These are phyloP conservation scores for Bombus confusus DNA, from an alignment of 1,140 invertebrate species.

Conservation along the genomic window DNA sequence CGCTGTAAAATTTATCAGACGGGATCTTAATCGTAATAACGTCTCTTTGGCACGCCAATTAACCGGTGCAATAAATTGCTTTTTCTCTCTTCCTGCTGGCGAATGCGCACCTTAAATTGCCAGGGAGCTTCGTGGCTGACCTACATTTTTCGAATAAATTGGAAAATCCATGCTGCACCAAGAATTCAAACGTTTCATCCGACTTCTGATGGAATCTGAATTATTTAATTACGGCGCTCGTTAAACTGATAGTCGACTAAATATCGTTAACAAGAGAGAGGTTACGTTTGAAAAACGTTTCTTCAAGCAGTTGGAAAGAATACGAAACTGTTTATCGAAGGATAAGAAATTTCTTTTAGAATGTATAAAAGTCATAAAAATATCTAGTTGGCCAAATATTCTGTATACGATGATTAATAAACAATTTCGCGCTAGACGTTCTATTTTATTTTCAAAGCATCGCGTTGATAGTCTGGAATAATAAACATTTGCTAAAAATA, in stretches of 20 bases:
- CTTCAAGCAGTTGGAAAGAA: too few relatives aligned
- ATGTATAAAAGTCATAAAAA: too few relatives aligned
- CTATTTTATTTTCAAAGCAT: too few relatives aligned
- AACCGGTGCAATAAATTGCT: conserved; percentile 26
- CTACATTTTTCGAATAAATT: neutral
- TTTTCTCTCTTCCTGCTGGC: neutral
- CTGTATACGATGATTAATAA: too few relatives aligned
- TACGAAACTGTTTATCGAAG: too few relatives aligned
- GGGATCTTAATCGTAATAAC: conserved; percentile 32
- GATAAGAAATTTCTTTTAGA: too few relatives aligned
- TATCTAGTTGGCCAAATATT: too few relatives aligned
- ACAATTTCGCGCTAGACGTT: too few relatives aligned
- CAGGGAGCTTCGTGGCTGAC: neutral
- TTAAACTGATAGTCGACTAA: neutral
- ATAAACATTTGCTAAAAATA: too few relatives aligned
- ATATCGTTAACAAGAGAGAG: neutral
- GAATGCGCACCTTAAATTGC: neutral
- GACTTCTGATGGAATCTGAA: neutral
- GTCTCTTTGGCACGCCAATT: conserved; percentile 16
- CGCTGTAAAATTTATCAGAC: conserved; percentile 38
- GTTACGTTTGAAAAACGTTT: neutral
- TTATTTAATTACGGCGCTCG: neutral
- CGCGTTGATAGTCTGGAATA: too few relatives aligned
- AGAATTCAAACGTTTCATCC: neutral
- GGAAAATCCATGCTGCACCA: neutral